These are phyloP conservation scores for Hippocampus guttulatus DNA, from an alignment of 2,113 vertebrate species.

Conservation along the genomic window DNA sequence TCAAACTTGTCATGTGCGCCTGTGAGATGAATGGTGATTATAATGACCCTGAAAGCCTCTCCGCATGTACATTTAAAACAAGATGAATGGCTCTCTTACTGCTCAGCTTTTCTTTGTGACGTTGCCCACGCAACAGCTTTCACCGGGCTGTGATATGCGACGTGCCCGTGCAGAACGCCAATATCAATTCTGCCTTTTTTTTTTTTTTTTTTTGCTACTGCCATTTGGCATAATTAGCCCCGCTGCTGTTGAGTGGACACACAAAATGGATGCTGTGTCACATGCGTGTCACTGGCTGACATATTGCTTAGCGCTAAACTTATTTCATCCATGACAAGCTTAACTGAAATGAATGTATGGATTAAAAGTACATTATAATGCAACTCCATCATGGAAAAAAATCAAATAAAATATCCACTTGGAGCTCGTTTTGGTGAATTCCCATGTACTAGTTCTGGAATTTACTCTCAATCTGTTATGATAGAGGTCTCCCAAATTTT, in stretches of 20 bases:
- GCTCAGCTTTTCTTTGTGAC: conserved; percentile 15
- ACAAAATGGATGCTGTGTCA: conserved; percentile 56
- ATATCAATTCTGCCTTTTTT: conserved; percentile 52
- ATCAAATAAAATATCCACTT: too few species aligned
- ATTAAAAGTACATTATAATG: neutral
- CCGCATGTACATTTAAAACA: conserved; percentile 8
- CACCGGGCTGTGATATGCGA: conserved; percentile 43
- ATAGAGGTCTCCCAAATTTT: too few species aligned
- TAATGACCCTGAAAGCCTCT: conserved; percentile 2
- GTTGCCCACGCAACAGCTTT: conserved; percentile 21
- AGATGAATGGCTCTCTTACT: conserved; percentile 23
- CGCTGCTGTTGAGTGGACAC: conserved; percentile 41
- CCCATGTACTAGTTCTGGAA: too few species aligned
- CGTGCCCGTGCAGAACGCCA: conserved; percentile 47
- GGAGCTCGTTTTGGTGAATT: too few species aligned
- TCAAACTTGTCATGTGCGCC: conserved; percentile 3
- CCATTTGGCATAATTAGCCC: conserved; percentile 62
- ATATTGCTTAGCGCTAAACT: conserved; percentile 45
- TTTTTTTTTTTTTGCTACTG: conserved; percentile 23
- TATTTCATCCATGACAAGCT: conserved; percentile 15
- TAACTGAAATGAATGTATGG: neutral
- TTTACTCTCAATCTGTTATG: too few species aligned
- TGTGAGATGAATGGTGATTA: conserved; percentile 9
- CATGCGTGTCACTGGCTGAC: conserved; percentile 44
- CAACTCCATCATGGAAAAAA: neutral